A percentile compares a stretch with the other conserved stretches of the same genome.
These are phyloP conservation scores for Pocillopora meandrina DNA, from an alignment of 92 coral and sea anemone species.

Conservation along the genomic window DNA sequence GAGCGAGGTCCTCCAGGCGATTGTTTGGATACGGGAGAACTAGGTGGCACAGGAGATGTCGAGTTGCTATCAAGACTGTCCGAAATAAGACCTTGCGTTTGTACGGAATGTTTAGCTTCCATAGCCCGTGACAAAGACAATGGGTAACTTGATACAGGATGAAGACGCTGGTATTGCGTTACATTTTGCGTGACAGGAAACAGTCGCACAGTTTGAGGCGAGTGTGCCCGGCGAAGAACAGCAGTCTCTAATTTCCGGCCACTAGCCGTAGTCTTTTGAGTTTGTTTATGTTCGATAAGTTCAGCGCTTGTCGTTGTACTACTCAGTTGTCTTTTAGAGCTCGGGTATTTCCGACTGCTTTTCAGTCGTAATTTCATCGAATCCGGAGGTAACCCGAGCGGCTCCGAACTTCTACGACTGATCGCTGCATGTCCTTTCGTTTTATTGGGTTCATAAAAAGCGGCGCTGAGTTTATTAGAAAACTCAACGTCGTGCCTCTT, in stretches of 20 bases:
- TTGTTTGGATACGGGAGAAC: constrained; percentile 48
- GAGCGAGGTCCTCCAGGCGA: constrained; percentile 61
- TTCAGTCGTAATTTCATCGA: constrained; percentile 76
- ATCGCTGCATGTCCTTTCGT: constrained; percentile 43
- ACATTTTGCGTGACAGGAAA: constrained; percentile 72
- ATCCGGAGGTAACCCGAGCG: constrained; percentile 76
- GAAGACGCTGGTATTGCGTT: constrained; percentile 73
- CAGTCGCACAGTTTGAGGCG: constrained; percentile 87
- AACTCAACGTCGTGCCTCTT: constrained; percentile 79
- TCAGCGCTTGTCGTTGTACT: constrained; percentile 98
- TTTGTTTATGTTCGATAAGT: constrained; percentile 86
- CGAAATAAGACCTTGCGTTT: constrained; percentile 60
- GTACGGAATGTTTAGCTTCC: constrained; percentile 67
- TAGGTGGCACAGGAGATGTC: constrained; percentile 53
- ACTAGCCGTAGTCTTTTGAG: constrained; percentile 74
- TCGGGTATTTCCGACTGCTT: constrained; percentile 70
- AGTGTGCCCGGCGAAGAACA: constrained; percentile 77
- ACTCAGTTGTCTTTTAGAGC: constrained; percentile 81
- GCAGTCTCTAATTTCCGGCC: constrained; percentile 90
- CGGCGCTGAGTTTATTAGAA: constrained; percentile 78
- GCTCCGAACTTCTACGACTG: constrained; percentile 83
- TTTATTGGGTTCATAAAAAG: constrained; percentile 85
- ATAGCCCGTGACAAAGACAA: constrained; percentile 66
- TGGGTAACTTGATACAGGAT: constrained; percentile 61
- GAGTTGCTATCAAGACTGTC: constrained; percentile 64